These are phyloP conservation scores for Cairina moschata DNA, from an alignment of 2,113 vertebrate genomes.

Conservation along the genomic window DNA sequence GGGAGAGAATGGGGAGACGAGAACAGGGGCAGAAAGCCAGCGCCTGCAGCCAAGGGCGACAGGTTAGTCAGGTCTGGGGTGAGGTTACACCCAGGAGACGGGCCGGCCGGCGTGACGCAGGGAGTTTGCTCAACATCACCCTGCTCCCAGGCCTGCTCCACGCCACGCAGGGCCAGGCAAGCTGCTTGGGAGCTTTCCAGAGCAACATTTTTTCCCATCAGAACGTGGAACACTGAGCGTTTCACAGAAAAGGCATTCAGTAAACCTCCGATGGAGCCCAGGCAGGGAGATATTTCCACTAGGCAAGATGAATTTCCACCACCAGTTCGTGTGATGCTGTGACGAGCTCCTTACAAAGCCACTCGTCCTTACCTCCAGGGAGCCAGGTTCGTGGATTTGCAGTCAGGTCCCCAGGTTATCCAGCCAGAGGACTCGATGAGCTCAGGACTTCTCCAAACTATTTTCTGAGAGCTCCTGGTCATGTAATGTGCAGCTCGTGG, in stretches of 20 bases:
- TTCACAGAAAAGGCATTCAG: not conserved
- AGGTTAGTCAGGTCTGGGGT: slow-evolving; percentile 52
- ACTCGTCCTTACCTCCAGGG: not conserved
- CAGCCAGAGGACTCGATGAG: not conserved
- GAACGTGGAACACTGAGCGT: not conserved
- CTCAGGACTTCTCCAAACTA: not conserved
- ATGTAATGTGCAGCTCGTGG: not conserved
- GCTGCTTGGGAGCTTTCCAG: slow-evolving; percentile 15
- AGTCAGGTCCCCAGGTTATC: not conserved
- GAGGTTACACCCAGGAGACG: slow-evolving; percentile 12
- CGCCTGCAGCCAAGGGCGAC: not conserved
- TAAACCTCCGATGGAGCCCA: not conserved
- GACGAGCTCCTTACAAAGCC: not conserved
- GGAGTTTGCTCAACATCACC: not conserved
- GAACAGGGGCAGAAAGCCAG: not conserved
- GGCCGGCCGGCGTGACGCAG: not conserved
- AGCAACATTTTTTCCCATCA: not conserved
- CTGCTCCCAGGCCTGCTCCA: not conserved
- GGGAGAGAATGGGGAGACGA: not conserved
- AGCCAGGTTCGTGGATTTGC: not conserved
- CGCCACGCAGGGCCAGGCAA: not conserved
- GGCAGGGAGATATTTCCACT: not conserved
- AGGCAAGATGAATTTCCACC: not conserved
- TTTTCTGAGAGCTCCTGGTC: not conserved
- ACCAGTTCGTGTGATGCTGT: too few species aligned